Conservation (phyloP, 2,797 vertebrate species). For the Sebastes oblongus region DNA sequence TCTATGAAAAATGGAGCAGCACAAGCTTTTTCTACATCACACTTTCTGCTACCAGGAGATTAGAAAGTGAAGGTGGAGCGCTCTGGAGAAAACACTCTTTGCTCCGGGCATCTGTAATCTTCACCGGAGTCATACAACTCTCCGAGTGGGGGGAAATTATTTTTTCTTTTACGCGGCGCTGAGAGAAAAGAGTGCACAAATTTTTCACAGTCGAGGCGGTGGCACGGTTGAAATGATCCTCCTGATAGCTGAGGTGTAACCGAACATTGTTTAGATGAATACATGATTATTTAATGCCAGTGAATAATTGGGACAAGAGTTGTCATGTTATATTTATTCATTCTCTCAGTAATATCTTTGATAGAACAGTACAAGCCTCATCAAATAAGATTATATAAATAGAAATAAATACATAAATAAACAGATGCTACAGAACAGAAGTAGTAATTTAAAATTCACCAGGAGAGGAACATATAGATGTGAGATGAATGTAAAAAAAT, state of each 20-base stretch:
- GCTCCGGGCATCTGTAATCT: conserved; percentile 52
- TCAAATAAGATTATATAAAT: conserved; percentile 48
- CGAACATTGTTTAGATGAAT: background rate
- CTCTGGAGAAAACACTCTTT: conserved; percentile 43
- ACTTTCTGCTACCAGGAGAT: conserved; percentile 63
- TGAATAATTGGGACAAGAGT: conserved; percentile 32
- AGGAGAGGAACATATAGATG: conserved; percentile 18
- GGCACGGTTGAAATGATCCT: conserved; percentile 5
- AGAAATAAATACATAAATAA: conserved; percentile 44
- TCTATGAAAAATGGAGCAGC: conserved; percentile 74
- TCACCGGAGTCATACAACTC: conserved; percentile 18
- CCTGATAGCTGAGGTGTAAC: conserved; percentile 19
- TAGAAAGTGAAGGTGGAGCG: conserved; percentile 61
- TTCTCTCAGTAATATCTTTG: conserved; percentile 65
- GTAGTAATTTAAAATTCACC: conserved; percentile 2
- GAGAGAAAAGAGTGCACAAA: conserved; percentile 27
- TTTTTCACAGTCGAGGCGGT: background rate
- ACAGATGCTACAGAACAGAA: conserved; percentile 14
- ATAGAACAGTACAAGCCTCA: conserved; percentile 73
- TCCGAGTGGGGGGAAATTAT: background rate
- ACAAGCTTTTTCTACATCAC: conserved; percentile 55
- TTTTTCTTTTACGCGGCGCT: background rate
- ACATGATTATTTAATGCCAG: conserved; percentile 23
- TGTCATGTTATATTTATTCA: conserved; percentile 72
- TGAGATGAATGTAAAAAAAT: conserved; percentile 54